Base-by-base conservation (phyloP, 2,113 vertebrate genomes). In the Oceanodroma tethys region DNA sequence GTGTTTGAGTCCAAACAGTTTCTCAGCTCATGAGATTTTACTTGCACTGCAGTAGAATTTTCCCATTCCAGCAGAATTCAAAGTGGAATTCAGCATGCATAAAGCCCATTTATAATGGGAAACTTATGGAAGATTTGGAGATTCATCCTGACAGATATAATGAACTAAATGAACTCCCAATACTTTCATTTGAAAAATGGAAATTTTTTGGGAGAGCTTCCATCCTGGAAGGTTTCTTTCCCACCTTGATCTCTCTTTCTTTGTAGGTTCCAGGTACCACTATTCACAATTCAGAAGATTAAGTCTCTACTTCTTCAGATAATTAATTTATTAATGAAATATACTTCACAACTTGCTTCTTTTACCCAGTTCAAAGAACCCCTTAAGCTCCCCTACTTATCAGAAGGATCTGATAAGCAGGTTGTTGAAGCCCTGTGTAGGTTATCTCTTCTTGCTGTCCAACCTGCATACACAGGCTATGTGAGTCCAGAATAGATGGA, bases 381-480 rank as follows among this genome's bases (percentile, higher is more conserved):
- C 5, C 11, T 85, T 66, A 36, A 78, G 4, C 8, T 82, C 14
- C 55, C 16, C 30, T n/a, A 13, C 25, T 7, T 25, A 10, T 62
- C 32, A 21, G 13, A 67, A 80, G 19, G 4, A 15, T 65, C 67
- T n/a, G n/a, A n/a, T n/a, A n/a, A 48, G 12, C 4, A 40, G 9
- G 12, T 25, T 68, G 15, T 48, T 66, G 74, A 70, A 92, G 20
- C 11, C 19, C 22, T 22, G 2, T 27, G 19, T 12, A 62, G 22
- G 4, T 48, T 73, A 6, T 14, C 12, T 72, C 3, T 60, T 23
- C 40, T 67, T 81, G 27, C 60, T 40, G 62, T 71, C 25, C 65
- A 71, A 6, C 1, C 0, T 62, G 21, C 19, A n/a, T 27, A 63
- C 0, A 1, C 56, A 78, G 18, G 42, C 11, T 16, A 26, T 3